Conservation (phyloP, 2,888 invertebrate species). For the Cistogaster globosa region DNA sequence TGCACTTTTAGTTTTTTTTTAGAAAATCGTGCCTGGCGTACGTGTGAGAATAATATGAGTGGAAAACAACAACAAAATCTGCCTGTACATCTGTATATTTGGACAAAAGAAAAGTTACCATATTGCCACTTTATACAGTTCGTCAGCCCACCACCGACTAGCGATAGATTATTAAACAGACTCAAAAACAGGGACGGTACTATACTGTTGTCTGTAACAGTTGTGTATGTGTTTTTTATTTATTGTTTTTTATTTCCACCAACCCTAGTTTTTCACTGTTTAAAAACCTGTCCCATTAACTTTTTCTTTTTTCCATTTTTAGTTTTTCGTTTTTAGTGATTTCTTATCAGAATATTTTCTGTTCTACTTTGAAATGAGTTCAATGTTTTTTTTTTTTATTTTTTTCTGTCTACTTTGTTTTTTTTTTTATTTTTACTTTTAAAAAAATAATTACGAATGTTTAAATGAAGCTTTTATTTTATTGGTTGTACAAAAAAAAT, state of each 20-base stretch:
- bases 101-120: conserved; percentile 38
- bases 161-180: neutral
- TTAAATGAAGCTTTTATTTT: too few relatives aligned
- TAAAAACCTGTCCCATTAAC: conserved; percentile 36
- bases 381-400: neutral
- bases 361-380: neutral
- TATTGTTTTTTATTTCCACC: neutral
- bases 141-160: conserved; percentile 10
- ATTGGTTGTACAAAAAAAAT: too few relatives aligned
- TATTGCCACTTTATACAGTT: conserved; percentile 32
- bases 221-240: neutral
- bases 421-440: neutral
- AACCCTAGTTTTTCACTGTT: conserved; percentile 22
- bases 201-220: neutral
- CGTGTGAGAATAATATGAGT: neutral
- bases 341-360: conserved; percentile 30
- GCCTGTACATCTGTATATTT: conserved; percentile 40
- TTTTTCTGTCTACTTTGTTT: neutral
- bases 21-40: conserved; percentile 13
- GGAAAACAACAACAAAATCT: conserved; percentile 47
- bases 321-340: neutral
- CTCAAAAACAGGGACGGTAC: neutral
- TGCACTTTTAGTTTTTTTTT: conserved; percentile 16
- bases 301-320: neutral
- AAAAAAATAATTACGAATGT: neutral